These are phyloP conservation scores for Marasmarcha lunaedactyla DNA, from an alignment of 2,888 invertebrate genomes.

Conservation along the genomic window DNA sequence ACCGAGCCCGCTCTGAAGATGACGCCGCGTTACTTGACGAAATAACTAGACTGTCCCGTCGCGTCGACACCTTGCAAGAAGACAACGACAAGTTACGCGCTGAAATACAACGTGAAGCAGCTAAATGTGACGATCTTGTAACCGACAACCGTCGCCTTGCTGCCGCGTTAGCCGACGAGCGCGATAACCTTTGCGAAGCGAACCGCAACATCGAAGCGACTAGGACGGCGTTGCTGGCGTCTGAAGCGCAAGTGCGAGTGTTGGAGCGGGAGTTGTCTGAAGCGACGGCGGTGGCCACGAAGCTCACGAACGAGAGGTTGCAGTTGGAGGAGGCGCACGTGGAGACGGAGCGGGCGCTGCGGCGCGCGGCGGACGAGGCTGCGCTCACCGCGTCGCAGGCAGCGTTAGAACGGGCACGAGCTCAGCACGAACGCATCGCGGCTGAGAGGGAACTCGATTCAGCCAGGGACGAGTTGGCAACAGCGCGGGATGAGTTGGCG, in stretches of 20 bases:
- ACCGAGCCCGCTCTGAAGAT: conserved; percentile 54
- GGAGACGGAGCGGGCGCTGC: conserved; percentile 69
- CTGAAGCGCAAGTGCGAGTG: conserved; percentile 38
- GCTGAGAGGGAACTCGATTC: conserved; percentile 75
- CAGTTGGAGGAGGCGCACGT: conserved; percentile 47
- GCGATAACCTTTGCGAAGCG: conserved; percentile 27
- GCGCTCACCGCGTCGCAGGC: conserved; percentile 81
- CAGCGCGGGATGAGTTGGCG: conserved; percentile 37
- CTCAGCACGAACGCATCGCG: conserved; percentile 76
- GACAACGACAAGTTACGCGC: conserved; percentile 54
- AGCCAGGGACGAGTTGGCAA: conserved; percentile 54
- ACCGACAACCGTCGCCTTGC: conserved; percentile 37
- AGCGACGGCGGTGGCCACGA: conserved; percentile 31
- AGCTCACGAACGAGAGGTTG: conserved; percentile 42
- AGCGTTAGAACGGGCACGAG: conserved; percentile 78
- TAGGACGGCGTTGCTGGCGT: conserved; percentile 24
- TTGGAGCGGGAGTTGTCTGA: conserved; percentile 36
- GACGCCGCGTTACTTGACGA: conserved; percentile 70
- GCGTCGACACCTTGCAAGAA: conserved; percentile 35
- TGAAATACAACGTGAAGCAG: conserved; percentile 39
- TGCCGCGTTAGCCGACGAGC: conserved; percentile 27
- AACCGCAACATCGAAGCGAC: conserved; percentile 32
- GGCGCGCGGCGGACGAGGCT: conserved; percentile 77
- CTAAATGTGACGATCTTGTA: conserved; percentile 37
- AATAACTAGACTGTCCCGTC: conserved; percentile 43